These are phyloP conservation scores for Hesperophylax magnus DNA, from an alignment of 1,140 invertebrate genomes.

Conservation along the genomic window DNA sequence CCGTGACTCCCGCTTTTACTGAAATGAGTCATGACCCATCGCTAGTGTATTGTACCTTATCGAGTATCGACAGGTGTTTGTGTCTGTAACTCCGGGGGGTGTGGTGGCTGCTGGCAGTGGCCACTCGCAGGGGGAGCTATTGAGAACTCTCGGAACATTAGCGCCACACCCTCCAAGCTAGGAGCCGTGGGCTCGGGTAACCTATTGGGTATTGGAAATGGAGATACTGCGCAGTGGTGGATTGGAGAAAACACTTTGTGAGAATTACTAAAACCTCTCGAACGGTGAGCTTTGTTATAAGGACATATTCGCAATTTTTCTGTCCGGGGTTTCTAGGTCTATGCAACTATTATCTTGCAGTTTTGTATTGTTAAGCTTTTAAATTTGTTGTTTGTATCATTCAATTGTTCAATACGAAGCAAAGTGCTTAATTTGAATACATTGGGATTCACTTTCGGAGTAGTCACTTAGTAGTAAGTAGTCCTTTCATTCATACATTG, in stretches of 20 bases:
- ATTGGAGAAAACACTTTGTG: background rate
- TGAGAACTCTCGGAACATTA: slow-evolving; percentile 1
- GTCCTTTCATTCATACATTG: too few species aligned
- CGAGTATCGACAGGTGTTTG: background rate
- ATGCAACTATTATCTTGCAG: too few species aligned
- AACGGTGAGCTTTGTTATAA: background rate
- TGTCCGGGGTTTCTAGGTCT: too few species aligned
- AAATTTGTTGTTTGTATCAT: too few species aligned
- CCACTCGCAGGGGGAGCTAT: background rate
- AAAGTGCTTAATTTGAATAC: too few species aligned
- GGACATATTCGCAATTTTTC: too few species aligned
- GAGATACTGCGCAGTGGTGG: background rate
- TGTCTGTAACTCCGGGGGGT: background rate
- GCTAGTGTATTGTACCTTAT: background rate
- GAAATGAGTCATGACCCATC: too few species aligned
- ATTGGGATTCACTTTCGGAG: too few species aligned
- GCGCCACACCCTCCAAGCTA: background rate
- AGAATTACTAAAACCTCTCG: background rate
- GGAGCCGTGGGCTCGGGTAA: background rate
- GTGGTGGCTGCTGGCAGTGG: background rate
- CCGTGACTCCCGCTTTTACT: too few species aligned
- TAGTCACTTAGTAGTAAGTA: too few species aligned
- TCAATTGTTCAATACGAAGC: too few species aligned
- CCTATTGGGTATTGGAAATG: background rate
- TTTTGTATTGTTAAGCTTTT: too few species aligned